Conservation (phyloP, 2,888 invertebrate genomes). For the Abscondita cerata region DNA sequence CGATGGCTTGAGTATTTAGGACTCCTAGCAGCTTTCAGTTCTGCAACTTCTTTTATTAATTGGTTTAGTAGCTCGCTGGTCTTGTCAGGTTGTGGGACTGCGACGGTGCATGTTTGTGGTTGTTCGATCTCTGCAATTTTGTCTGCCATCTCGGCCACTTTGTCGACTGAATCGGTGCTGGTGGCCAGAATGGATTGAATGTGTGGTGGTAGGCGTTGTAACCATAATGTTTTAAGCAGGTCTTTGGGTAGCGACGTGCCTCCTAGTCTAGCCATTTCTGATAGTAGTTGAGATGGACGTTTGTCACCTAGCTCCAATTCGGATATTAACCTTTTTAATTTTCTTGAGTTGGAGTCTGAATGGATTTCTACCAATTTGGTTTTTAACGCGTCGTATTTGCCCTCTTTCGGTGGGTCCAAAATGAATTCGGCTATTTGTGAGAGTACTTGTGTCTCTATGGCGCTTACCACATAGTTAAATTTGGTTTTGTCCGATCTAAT, state of each 20-base stretch:
- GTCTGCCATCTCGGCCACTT: not conserved
- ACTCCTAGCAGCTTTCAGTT: not conserved
- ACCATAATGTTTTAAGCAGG: not conserved
- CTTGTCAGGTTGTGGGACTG: no score
- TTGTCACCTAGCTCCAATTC: not conserved
- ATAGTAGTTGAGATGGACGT: not conserved
- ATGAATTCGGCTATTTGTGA: not conserved
- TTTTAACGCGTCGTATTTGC: not conserved
- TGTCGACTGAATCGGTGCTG: not conserved
- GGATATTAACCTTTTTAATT: not conserved
- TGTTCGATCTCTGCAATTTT: conserved; percentile 5
- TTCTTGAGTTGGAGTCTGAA: not conserved
- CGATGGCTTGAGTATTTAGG: not conserved
- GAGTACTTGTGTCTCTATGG: not conserved
- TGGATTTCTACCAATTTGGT: not conserved
- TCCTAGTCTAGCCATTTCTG: not conserved
- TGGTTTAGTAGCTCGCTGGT: not conserved
- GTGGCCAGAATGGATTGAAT: not conserved
- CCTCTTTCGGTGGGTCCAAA: not conserved
- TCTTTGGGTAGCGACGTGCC: not conserved
- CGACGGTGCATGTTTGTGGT: not conserved
- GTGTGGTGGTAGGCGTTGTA: not conserved
- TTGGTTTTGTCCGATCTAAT: not conserved
- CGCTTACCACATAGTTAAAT: not conserved
- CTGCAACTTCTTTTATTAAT: not conserved